Base-by-base conservation (phyloP, 2,888 invertebrate species). In the Oscheius sp. region DNA sequence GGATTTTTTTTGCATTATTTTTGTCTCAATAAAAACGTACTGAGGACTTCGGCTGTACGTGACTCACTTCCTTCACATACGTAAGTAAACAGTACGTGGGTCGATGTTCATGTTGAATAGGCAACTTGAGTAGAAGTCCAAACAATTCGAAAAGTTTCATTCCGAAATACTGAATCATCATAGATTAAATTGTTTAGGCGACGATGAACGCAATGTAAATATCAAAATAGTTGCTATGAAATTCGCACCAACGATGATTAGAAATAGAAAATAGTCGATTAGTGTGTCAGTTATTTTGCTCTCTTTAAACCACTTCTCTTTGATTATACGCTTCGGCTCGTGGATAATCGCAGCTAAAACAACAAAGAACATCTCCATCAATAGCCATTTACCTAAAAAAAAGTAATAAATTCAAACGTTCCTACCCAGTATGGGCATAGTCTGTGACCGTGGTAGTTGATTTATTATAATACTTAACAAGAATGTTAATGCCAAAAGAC, bases 301-400 rank as follows among this genome's bases (percentile, higher is more conserved):
- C n/a, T 20, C 2, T 32, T 51, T 51, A 20, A 51, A 51, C 9
- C n/a, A 51, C 51, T 26, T 9, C 20, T 51, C 32, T n/a, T 51
- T 51, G 12, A 51, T 9, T 4, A 2, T 5, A 14, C 51, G 28
- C 8, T 30, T 9, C 14, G 51, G 51, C n/a, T 51, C 51, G 32
- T 51, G 30, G 4, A 32, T 6, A 17, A 51, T 51, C 32, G 28
- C 32, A 9, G 26, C 51, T 30, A 51, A 12, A n/a, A 51, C 51
- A 32, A 28, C 28, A n/a, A 30, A 51, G n/a, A 32, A 51, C 51
- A 51, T 51, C 30, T 51, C 51, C 3, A 51, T 32, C 8, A 51
- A 32, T 14, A 51, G 51, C 51, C 51, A 51, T 51, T 51, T 4
- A 2, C 51, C 51, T 47, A 4, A 26, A 47, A 47, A 47, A 17